These are phyloP conservation scores for Calliopsis andreniformis DNA, from an alignment of 1,140 invertebrate species.

Conservation along the genomic window DNA sequence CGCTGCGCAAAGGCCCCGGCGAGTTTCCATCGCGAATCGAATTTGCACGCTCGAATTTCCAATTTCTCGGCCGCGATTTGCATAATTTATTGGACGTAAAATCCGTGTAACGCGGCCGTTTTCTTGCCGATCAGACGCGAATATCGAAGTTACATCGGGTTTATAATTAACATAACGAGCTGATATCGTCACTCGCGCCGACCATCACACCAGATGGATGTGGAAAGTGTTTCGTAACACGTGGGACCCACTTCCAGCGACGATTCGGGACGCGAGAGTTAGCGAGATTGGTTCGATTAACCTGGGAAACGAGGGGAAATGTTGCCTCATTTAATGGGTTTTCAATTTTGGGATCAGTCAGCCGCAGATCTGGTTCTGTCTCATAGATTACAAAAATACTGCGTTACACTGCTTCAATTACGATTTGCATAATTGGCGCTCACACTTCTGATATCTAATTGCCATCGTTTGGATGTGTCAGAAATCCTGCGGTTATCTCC, in stretches of 20 bases:
- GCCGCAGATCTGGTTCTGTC: neutral
- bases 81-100: slow-evolving; percentile 49
- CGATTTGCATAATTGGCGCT: neutral
- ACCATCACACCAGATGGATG: neutral
- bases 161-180: slow-evolving; percentile 43
- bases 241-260: neutral
- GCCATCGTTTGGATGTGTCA: neutral
- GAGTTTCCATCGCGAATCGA: slow-evolving; percentile 47
- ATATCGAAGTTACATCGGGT: slow-evolving; percentile 9
- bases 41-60: slow-evolving; percentile 50
- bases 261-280: neutral
- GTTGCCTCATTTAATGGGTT: neutral
- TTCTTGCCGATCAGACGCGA: neutral
- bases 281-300: neutral
- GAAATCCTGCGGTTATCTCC: neutral
- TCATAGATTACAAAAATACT: neutral
- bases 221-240: neutral
- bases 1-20: slow-evolving; percentile 12
- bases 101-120: slow-evolving; percentile 21
- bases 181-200: slow-evolving; percentile 5
- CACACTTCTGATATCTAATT: neutral
- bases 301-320: neutral
- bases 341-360: neutral
- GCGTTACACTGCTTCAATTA: neutral
- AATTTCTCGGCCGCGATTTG: slow-evolving; percentile 41